Evolutionary conservation across 2,888 invertebrate genomes (phyloP).

Genomic region (Meteorus colon): DNA sequence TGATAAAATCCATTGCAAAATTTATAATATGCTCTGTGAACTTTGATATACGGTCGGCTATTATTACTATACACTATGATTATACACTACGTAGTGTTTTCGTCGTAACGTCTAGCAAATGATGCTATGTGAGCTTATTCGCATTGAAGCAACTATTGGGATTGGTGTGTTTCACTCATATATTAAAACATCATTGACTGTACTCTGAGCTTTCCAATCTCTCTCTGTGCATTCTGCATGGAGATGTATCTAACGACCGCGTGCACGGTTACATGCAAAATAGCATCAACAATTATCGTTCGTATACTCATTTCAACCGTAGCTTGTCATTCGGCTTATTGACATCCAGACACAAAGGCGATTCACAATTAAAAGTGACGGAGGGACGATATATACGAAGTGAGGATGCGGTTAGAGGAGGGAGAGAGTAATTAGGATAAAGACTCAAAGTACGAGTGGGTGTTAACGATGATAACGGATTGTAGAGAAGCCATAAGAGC

Average conservation of each 20-base stretch:
- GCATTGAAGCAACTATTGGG: no score
- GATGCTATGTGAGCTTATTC: no score
- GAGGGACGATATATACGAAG: not conserved
- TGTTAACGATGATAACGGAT: conserved; percentile 65
- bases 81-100: no score
- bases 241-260: not conserved
- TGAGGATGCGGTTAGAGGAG: conserved; percentile 9
- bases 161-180: no score
- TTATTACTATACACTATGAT: no score
- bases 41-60: no score
- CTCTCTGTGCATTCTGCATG: not conserved
- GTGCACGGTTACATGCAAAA: not conserved
- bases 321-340: not conserved
- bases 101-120: no score
- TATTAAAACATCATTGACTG: no score
- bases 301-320: not conserved
- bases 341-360: not conserved
- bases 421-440: not conserved
- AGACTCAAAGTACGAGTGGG: conserved; percentile 44
- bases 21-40: no score
- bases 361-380: not conserved
- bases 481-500: conserved; percentile 57
- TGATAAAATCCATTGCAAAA: no score
- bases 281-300: not conserved
- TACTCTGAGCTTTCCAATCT: no score